Percentiles rank a stretch among this genome's conserved stretches.
Evolutionary conservation across 2,797 vertebrate genomes (phyloP).

Genomic region (Orientallactaga sibirica): DNA sequence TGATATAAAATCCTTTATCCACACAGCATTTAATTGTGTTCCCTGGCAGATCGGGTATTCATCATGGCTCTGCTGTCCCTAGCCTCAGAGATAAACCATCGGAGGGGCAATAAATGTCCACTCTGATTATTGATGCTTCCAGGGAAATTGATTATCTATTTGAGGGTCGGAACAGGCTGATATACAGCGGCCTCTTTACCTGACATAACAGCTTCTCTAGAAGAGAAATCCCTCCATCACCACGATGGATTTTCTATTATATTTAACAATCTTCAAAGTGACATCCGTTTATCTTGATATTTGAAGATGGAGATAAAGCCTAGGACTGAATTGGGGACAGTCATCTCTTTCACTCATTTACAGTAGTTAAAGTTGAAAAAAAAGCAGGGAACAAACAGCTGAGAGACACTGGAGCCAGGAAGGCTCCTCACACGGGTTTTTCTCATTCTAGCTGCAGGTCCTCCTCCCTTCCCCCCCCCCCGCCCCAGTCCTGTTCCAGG

Average conservation of each 20-base stretch:
- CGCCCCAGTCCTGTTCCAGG: fast-evolving
- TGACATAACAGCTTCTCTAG: conserved; percentile 84
- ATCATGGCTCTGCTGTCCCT: conserved; percentile 93
- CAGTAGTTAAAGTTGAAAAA: background rate
- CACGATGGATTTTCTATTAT: conserved; percentile 83
- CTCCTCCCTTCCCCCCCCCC: too few species aligned
- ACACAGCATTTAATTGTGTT: conserved; percentile 89
- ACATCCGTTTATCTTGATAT: conserved; percentile 28
- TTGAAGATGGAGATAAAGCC: background rate
- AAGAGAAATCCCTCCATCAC: conserved; percentile 84
- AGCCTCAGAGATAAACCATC: conserved; percentile 96
- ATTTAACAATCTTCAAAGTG: conserved; percentile 77
- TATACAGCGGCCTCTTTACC: conserved; percentile 89
- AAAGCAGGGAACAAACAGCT: fast-evolving
- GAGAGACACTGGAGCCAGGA: fast-evolving
- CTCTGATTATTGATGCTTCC: conserved; percentile 95
- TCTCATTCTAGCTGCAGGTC: fast-evolving
- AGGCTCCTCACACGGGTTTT: too few species aligned
- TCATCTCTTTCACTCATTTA: fast-evolving
- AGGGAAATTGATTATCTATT: conserved; percentile 97
- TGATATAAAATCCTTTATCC: conserved; percentile 85
- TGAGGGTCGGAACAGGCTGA: conserved; percentile 88
- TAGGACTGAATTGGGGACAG: fast-evolving
- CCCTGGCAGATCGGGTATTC: conserved; percentile 92
- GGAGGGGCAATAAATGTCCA: conserved; percentile 96